Evolutionary conservation across 1,140 invertebrate genomes (phyloP).

Genomic region (Globodera ellingtonae): DNA sequence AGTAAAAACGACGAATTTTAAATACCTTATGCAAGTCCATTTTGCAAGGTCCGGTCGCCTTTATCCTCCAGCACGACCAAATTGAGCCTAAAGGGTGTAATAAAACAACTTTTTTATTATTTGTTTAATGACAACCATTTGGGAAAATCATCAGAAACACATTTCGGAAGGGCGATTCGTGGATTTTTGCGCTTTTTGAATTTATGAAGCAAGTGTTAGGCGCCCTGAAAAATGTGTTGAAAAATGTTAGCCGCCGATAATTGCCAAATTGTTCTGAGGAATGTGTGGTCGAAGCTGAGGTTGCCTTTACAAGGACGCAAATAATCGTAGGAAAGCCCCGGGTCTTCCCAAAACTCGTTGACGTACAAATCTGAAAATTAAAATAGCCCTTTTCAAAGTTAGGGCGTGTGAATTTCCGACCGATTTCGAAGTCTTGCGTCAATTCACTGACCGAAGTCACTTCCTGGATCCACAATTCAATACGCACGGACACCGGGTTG

Average conservation of each 20-base stretch:
- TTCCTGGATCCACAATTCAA: constrained; percentile 61
- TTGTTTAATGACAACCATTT: constrained; percentile 47
- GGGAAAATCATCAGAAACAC: constrained; percentile 65
- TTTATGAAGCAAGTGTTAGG: constrained; percentile 62
- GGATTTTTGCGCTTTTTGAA: constrained; percentile 60
- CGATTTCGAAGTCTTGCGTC: constrained; percentile 65
- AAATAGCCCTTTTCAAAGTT: constrained; percentile 33
- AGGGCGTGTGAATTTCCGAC: constrained; percentile 36
- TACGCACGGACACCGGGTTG: constrained; percentile 61
- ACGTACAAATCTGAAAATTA: constrained; percentile 61
- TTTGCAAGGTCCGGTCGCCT: constrained; percentile 58
- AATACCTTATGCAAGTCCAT: constrained; percentile 53
- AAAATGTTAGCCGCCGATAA: neutral
- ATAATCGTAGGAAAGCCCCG: constrained; percentile 58
- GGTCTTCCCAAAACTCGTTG: constrained; percentile 65
- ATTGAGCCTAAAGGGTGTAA: constrained; percentile 46
- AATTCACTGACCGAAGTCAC: constrained; percentile 55
- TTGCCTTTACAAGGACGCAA: constrained; percentile 64
- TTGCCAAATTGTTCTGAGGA: constrained; percentile 57
- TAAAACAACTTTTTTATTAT: constrained; percentile 11
- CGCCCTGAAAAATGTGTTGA: constrained; percentile 15
- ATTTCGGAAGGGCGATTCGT: constrained; percentile 63
- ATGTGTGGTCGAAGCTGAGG: constrained; percentile 60
- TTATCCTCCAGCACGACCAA: constrained; percentile 64
- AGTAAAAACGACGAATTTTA: neutral